phyloP scores from a whole-genome alignment of 1,140 invertebrate genomes.

The Harlomillsia oculata region DNA sequence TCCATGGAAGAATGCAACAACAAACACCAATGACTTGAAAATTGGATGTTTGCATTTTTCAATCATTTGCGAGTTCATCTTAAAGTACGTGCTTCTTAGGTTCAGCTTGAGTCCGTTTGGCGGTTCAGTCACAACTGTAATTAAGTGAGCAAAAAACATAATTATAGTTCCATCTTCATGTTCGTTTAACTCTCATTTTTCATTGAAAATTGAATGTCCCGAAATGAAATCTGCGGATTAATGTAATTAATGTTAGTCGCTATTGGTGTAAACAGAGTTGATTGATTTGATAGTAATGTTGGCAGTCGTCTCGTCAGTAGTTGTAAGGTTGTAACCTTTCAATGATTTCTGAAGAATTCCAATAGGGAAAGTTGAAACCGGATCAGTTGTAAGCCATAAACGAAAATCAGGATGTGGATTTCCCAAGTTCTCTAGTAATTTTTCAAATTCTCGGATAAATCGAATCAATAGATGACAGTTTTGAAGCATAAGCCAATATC shows the following conservation, averaged over 20 bases:
- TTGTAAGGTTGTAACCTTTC: conserved; percentile 51
- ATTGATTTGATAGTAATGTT: no score
- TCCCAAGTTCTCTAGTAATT: conserved; percentile 62
- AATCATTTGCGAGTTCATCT: conserved; percentile 59
- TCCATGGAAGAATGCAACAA: conserved; percentile 80
- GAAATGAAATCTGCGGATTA: no score
- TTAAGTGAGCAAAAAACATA: conserved; percentile 8
- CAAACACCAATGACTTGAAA: conserved; percentile 69
- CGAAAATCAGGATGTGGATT: conserved; percentile 79
- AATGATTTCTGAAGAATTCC: conserved; percentile 75
- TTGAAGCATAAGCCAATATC: conserved; percentile 81
- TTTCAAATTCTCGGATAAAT: conserved; percentile 72
- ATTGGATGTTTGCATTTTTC: conserved; percentile 59
- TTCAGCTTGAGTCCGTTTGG: conserved; percentile 82
- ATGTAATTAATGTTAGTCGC: no score
- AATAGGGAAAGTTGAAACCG: conserved; percentile 71
- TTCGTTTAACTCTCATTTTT: no score
- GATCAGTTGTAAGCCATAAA: conserved; percentile 85
- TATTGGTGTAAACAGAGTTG: no score
- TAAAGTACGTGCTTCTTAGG: conserved; percentile 76
- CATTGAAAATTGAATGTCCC: no score
- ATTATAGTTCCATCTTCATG: conserved; percentile 12
- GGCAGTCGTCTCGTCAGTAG: conserved; percentile 3
- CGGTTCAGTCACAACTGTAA: conserved; percentile 73
- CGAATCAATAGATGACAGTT: conserved; percentile 75